phyloP scores from a whole-genome alignment of 2,888 invertebrate species.

The Nineta flava region DNA sequence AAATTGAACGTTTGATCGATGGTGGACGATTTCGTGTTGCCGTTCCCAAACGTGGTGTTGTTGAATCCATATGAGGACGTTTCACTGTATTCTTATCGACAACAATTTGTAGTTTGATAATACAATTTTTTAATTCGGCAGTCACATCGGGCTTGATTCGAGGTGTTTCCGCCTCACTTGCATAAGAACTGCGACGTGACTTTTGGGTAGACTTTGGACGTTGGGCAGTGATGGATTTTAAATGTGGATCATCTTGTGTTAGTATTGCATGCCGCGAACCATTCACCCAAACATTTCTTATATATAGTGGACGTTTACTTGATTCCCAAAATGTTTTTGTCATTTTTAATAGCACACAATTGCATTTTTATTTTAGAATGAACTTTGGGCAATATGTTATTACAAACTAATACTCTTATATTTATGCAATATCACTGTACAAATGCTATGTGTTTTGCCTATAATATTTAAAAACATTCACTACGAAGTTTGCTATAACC shows the following conservation, averaged over 20 bases:
- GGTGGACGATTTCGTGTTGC: not conserved
- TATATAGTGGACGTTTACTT: slow-evolving; percentile 36
- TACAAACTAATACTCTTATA: too few species aligned
- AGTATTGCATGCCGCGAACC: slow-evolving; percentile 54
- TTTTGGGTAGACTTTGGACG: slow-evolving; percentile 13
- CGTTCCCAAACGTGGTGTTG: not conserved
- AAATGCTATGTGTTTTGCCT: too few species aligned
- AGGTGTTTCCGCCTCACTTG: slow-evolving; percentile 6
- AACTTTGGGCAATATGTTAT: too few species aligned
- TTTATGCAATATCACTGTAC: too few species aligned
- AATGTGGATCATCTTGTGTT: slow-evolving; percentile 40
- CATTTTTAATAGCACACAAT: slow-evolving; percentile 10
- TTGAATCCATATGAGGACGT: not conserved
- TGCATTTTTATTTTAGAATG: too few species aligned
- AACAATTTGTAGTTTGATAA: slow-evolving; percentile 6
- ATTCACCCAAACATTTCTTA: slow-evolving; percentile 49
- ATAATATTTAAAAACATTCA: too few species aligned
- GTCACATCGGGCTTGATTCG: not conserved
- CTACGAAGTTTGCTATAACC: too few species aligned
- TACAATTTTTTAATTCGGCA: slow-evolving; percentile 3
- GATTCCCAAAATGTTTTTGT: slow-evolving; percentile 40
- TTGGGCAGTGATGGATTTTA: slow-evolving; percentile 15
- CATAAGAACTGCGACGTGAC: slow-evolving; percentile 6
- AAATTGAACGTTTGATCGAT: not conserved
- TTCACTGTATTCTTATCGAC: not conserved